Evolutionary conservation across 2,113 vertebrate species (phyloP).

Genomic region (Tor tambroides): DNA sequence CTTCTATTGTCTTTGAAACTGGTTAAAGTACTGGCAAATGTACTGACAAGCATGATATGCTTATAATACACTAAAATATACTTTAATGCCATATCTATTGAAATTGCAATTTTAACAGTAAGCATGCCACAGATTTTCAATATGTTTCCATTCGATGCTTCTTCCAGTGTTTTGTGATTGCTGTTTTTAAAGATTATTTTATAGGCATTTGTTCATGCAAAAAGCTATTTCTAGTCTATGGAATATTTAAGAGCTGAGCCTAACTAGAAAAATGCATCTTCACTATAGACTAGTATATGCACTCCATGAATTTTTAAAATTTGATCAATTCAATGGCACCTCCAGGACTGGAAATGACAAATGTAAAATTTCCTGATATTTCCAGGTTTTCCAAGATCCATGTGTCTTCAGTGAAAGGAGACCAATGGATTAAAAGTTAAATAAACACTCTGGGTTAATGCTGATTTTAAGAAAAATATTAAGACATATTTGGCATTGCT

Average conservation of each 20-base stretch:
- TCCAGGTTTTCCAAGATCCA: background rate
- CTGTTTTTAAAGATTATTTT: background rate
- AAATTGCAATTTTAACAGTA: too few species aligned
- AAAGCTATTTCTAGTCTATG: background rate
- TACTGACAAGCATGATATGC: too few species aligned
- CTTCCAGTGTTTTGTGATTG: background rate
- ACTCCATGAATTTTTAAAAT: background rate
- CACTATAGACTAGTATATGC: background rate
- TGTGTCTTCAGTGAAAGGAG: background rate
- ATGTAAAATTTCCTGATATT: background rate
- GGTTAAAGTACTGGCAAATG: too few species aligned
- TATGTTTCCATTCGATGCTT: too few species aligned
- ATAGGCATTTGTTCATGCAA: background rate
- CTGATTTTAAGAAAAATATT: background rate
- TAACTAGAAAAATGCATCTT: background rate
- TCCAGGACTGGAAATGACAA: background rate
- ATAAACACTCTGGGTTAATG: too few species aligned
- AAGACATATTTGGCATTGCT: background rate
- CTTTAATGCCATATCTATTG: too few species aligned
- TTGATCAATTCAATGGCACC: background rate
- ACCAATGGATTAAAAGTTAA: background rate
- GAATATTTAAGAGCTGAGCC: background rate
- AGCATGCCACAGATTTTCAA: too few species aligned
- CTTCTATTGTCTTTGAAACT: too few species aligned
- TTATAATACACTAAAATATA: too few species aligned